Evolutionary conservation across 1,140 invertebrate genomes (phyloP).

Genomic region (Alviniconcha marisindica): DNA sequence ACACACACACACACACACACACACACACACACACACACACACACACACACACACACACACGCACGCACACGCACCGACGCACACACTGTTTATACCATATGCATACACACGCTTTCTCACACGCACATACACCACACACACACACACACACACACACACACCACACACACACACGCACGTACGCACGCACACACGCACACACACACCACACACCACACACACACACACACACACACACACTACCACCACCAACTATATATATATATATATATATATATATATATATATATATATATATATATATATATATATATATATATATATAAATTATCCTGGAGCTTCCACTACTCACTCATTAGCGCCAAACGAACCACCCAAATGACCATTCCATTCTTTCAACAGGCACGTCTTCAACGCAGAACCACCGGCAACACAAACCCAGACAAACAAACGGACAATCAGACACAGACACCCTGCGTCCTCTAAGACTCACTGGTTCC

Average conservation of each 20-base stretch:
- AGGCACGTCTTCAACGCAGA: no score
- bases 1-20: neutral
- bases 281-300: neutral
- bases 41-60: neutral
- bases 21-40: neutral
- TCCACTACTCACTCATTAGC: no score
- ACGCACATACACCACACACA: neutral
- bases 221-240: slow-evolving; percentile 11
- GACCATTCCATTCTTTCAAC: no score
- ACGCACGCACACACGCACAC: neutral
- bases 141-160: neutral
- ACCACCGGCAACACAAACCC: neutral
- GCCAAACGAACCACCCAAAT: no score
- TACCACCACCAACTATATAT: neutral
- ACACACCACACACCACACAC: slow-evolving; percentile 16
- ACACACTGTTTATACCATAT: no score
- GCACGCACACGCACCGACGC: neutral
- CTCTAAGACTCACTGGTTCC: slow-evolving; percentile 76
- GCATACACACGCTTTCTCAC: no score
- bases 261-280: neutral
- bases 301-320: no score
- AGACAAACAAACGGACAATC: neutral
- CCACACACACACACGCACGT: neutral
- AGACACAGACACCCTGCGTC: neutral
- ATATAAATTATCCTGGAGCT: no score